phyloP scores from a whole-genome alignment of 2,797 vertebrate genomes.

The Loris lydekkerianus region DNA sequence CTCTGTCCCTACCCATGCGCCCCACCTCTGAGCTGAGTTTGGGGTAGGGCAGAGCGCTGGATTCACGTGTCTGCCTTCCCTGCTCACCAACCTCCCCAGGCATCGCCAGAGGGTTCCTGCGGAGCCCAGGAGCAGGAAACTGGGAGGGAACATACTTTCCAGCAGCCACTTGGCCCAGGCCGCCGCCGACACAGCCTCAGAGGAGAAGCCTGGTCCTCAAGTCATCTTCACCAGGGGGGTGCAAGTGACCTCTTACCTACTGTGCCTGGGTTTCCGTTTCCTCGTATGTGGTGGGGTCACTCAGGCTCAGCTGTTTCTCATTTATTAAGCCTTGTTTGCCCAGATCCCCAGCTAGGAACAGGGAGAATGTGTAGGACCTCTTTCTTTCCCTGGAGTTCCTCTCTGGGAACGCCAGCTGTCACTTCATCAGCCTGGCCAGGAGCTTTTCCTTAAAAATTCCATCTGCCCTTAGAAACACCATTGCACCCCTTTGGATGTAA shows the following conservation, averaged over 20 bases:
- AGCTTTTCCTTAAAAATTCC: neutral
- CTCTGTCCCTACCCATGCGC: neutral
- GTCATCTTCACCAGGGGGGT: neutral
- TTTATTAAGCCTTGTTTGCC: neutral
- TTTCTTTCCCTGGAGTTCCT: neutral
- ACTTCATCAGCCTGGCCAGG: neutral
- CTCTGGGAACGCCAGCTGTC: neutral
- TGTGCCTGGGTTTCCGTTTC: neutral
- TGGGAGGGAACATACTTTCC: neutral
- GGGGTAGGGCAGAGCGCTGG: neutral
- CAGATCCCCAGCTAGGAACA: neutral
- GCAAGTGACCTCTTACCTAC: neutral
- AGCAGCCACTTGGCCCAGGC: neutral
- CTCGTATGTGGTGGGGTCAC: neutral
- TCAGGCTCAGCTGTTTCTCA: neutral
- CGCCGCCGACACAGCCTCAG: neutral
- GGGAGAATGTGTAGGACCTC: neutral
- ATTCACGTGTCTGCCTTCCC: neutral
- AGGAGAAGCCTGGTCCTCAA: neutral
- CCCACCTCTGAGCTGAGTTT: neutral
- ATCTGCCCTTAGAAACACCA: neutral
- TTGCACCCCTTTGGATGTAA: neutral
- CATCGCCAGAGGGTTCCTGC: neutral
- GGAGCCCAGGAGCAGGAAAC: neutral
- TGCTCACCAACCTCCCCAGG: neutral